These are phyloP conservation scores for Zaprionus kolodkinae DNA, from an alignment of 1,140 invertebrate genomes.

Conservation along the genomic window DNA sequence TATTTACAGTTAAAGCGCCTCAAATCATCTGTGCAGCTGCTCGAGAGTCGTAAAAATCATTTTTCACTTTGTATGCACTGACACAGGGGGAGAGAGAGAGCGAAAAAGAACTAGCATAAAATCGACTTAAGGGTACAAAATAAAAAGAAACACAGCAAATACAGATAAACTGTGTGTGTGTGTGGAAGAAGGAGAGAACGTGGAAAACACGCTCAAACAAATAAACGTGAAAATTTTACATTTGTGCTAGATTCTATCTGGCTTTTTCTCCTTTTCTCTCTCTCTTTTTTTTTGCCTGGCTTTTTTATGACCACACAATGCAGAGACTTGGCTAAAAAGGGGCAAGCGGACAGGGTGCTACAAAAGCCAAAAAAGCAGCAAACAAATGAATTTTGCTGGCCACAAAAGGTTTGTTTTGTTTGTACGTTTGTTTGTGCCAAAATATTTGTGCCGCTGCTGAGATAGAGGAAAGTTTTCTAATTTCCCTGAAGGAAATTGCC, in stretches of 20 bases:
- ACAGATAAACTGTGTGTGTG: constrained; percentile 8
- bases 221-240: constrained; percentile 58
- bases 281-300: not conserved
- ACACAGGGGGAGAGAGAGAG: too few relatives aligned
- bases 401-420: constrained; percentile 51
- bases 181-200: constrained; percentile 17
- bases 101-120: constrained; percentile 31
- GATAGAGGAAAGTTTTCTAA: constrained; percentile 70
- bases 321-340: not conserved
- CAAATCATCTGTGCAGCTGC: constrained; percentile 48
- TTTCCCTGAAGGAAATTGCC: constrained; percentile 72
- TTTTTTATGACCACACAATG: constrained; percentile 54
- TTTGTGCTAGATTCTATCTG: constrained; percentile 54
- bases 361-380: constrained; percentile 9
- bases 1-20: constrained; percentile 30
- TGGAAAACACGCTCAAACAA: constrained; percentile 54
- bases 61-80: constrained; percentile 38
- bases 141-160: not conserved
- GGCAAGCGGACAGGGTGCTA: not conserved
- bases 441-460: constrained; percentile 63
- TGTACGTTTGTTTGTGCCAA: constrained; percentile 31
- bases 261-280: too few relatives aligned
- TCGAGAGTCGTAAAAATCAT: constrained; percentile 67
- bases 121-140: constrained; percentile 38
- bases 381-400: constrained; percentile 21